These are phyloP conservation scores for Papilio xuthus DNA, from an alignment of 1,140 invertebrate genomes.

Conservation along the genomic window DNA sequence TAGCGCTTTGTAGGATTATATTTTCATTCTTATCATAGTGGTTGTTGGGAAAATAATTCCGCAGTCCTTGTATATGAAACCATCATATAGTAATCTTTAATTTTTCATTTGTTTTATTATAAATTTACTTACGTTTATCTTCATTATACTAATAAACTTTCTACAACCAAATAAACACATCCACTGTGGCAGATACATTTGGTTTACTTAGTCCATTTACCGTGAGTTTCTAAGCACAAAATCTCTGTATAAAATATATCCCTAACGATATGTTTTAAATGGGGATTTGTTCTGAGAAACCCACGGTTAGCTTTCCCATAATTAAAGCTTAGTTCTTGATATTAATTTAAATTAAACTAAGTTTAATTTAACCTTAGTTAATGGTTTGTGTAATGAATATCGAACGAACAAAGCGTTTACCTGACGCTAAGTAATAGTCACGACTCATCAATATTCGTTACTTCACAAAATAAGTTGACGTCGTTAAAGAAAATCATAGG, in stretches of 20 bases:
- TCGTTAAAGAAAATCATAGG: not conserved
- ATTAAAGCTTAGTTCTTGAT: too few species aligned
- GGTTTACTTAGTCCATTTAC: too few species aligned
- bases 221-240: too few species aligned
- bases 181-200: too few species aligned
- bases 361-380: not conserved
- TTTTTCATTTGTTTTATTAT: not conserved
- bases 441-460: slow-evolving; percentile 15
- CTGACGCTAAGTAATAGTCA: slow-evolving; percentile 2
- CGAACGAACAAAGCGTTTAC: slow-evolving; percentile 1
- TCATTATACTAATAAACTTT: too few species aligned
- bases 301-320: too few species aligned
- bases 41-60: not conserved
- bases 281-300: too few species aligned
- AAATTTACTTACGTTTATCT: too few species aligned
- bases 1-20: not conserved
- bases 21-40: not conserved
- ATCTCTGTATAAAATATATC: too few species aligned
- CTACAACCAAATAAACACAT: too few species aligned
- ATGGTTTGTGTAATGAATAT: slow-evolving; percentile 1
- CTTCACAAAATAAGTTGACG: not conserved
- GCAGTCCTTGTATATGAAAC: not conserved
- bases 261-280: too few species aligned
- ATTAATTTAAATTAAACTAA: too few species aligned
- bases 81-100: not conserved